Evolutionary conservation across 2,888 invertebrate species (phyloP).

Genomic region (Dastarcus helophoroides): DNA sequence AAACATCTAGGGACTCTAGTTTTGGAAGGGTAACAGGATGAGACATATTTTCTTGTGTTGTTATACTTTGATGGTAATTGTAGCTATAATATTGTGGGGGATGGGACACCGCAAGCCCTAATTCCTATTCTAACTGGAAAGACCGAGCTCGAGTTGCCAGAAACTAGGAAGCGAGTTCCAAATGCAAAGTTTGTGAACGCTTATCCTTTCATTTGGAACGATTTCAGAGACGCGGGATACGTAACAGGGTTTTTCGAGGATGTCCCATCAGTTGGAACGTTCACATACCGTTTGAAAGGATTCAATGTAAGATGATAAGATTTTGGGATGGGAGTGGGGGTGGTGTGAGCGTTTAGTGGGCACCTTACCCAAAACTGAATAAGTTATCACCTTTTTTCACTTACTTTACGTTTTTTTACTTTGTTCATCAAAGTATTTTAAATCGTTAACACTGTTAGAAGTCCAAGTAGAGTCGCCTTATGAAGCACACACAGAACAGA

Average conservation of each 20-base stretch:
- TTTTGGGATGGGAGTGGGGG: too few relatives aligned
- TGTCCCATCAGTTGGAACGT: slow-evolving; percentile 70
- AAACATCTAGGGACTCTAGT: slow-evolving; percentile 50
- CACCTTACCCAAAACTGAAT: too few relatives aligned
- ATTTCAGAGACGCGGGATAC: slow-evolving; percentile 57
- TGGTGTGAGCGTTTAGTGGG: too few relatives aligned
- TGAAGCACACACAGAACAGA: too few relatives aligned
- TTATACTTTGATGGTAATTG: background rate
- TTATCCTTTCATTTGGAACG: slow-evolving; percentile 81
- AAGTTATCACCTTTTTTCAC: too few relatives aligned
- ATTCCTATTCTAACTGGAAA: slow-evolving; percentile 80
- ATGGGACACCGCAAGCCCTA: slow-evolving; percentile 77
- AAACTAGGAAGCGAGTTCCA: slow-evolving; percentile 59
- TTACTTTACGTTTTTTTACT: too few relatives aligned
- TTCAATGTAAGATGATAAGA: too few relatives aligned
- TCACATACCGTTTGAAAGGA: slow-evolving; percentile 81
- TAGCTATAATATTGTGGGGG: slow-evolving; percentile 69
- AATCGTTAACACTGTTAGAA: too few relatives aligned
- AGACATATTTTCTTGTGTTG: background rate
- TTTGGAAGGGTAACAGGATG: slow-evolving; percentile 49
- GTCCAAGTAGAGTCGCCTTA: too few relatives aligned
- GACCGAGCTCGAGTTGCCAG: slow-evolving; percentile 78
- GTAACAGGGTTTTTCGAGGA: slow-evolving; percentile 82
- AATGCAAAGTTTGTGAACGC: slow-evolving; percentile 57
- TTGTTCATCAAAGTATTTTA: too few relatives aligned